Evolutionary conservation across 1,140 invertebrate genomes (phyloP).

Genomic region (Musca vetustissima): DNA sequence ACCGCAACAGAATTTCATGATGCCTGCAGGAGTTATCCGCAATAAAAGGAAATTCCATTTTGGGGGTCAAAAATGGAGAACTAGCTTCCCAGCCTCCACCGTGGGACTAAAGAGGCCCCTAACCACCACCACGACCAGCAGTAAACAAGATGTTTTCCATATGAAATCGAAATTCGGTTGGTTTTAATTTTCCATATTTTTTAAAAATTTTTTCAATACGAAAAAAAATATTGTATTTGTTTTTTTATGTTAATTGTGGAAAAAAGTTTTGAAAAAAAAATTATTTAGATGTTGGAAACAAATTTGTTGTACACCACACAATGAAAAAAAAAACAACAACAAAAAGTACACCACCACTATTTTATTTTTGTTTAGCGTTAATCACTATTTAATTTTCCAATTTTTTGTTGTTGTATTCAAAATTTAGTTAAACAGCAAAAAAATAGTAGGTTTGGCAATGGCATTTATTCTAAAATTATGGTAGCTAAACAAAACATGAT

Average conservation of each 20-base stretch:
- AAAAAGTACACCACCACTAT: too few species aligned
- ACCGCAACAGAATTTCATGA: too few species aligned
- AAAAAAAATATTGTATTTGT: too few species aligned
- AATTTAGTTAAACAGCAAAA: conserved; percentile 15
- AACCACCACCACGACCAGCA: not conserved
- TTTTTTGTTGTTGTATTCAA: conserved; percentile 26
- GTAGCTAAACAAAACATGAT: conserved; percentile 8
- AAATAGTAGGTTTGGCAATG: conserved; percentile 13
- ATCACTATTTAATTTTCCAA: conserved; percentile 15
- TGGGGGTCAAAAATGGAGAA: too few species aligned
- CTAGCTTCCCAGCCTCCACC: not conserved
- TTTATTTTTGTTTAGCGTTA: too few species aligned
- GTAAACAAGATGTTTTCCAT: not conserved
- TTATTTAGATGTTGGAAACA: too few species aligned
- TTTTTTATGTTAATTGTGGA: conserved; percentile 1
- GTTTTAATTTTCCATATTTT: not conserved
- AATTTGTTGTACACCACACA: too few species aligned
- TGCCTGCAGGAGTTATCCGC: too few species aligned
- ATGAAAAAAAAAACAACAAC: too few species aligned
- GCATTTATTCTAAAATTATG: conserved; percentile 2
- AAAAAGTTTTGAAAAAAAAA: not conserved
- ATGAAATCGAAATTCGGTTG: not conserved
- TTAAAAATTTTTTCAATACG: not conserved
- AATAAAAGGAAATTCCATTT: too few species aligned
- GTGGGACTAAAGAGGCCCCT: not conserved